A percentile compares a stretch with the other conserved stretches of the same genome.
Conservation (phyloP, 2,888 invertebrate genomes). For the Trisateles emortualis region DNA sequence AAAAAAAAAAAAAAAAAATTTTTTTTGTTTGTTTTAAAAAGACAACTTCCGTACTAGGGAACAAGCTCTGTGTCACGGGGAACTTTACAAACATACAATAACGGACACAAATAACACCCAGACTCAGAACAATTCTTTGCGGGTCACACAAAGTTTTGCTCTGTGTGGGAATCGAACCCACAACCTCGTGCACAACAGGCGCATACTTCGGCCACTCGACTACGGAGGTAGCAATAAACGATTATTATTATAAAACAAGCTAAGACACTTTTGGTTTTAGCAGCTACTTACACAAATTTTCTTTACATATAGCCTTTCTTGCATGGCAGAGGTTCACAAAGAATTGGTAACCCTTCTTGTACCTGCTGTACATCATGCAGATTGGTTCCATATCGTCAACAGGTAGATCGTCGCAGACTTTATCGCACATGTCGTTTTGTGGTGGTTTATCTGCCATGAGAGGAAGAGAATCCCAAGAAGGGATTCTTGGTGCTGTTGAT, state of each 20-base stretch:
- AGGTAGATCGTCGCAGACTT: constrained; percentile 69
- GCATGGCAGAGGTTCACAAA: constrained; percentile 79
- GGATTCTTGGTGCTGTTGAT: constrained; percentile 10
- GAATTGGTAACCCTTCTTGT: constrained; percentile 73
- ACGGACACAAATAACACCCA: too few species aligned
- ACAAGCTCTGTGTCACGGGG: too few species aligned
- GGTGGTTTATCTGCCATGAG: not conserved
- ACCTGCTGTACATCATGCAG: constrained; percentile 80
- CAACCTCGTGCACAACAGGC: too few species aligned
- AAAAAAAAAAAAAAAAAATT: too few species aligned
- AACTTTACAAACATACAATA: too few species aligned
- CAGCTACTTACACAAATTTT: constrained; percentile 64
- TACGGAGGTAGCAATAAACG: too few species aligned
- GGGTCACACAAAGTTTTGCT: too few species aligned
- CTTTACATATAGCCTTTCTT: constrained; percentile 68
- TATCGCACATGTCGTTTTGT: constrained; percentile 43
- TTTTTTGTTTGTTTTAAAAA: too few species aligned
- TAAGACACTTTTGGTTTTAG: not conserved
- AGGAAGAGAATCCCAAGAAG: not conserved
- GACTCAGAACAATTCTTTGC: too few species aligned
- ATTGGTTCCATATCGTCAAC: constrained; percentile 65
- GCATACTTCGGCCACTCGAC: too few species aligned
- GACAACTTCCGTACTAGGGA: too few species aligned
- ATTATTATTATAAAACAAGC: not conserved
- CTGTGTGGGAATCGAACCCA: too few species aligned